A percentile compares a stretch with the other conserved stretches of the same genome.
Conservation (phyloP, 1,140 invertebrate species). For the Cotesia typhae region DNA sequence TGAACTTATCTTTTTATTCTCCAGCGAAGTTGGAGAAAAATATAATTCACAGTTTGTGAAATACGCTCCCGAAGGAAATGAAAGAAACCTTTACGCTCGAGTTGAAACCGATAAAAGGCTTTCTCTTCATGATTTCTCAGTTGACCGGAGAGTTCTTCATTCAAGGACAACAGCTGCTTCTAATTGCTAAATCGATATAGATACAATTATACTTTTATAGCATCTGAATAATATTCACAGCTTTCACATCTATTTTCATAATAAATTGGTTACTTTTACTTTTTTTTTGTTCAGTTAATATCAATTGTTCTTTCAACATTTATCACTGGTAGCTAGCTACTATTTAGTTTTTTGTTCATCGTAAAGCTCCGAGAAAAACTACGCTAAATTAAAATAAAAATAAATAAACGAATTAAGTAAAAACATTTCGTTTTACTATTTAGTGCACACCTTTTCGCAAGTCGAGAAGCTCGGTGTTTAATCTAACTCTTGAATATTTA, state of each 20-base stretch:
- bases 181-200: slow-evolving; percentile 40
- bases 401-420: slow-evolving; percentile 12
- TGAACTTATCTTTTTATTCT: neutral
- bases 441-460: neutral
- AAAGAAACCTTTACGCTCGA: slow-evolving; percentile 29
- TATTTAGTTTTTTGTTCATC: neutral
- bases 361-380: slow-evolving; percentile 5
- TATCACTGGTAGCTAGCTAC: too few species aligned
- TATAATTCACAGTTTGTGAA: slow-evolving; percentile 32
- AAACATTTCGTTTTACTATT: slow-evolving; percentile 28
- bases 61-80: slow-evolving; percentile 28
- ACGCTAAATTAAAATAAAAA: neutral
- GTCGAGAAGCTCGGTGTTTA: neutral
- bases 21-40: slow-evolving; percentile 10
- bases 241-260: neutral
- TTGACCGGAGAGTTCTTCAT: slow-evolving; percentile 17
- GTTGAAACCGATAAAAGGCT: slow-evolving; percentile 33
- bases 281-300: too few species aligned
- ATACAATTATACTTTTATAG: neutral
- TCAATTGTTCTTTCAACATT: too few species aligned
- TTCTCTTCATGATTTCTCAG: slow-evolving; percentile 31
- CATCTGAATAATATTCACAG: slow-evolving; percentile 17
- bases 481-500: slow-evolving; percentile 36
- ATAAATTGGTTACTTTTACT: too few species aligned
- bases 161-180: slow-evolving; percentile 38